These are phyloP conservation scores for Ctenodactylus gundi DNA, from an alignment of 2,113 vertebrate genomes.

Conservation along the genomic window DNA sequence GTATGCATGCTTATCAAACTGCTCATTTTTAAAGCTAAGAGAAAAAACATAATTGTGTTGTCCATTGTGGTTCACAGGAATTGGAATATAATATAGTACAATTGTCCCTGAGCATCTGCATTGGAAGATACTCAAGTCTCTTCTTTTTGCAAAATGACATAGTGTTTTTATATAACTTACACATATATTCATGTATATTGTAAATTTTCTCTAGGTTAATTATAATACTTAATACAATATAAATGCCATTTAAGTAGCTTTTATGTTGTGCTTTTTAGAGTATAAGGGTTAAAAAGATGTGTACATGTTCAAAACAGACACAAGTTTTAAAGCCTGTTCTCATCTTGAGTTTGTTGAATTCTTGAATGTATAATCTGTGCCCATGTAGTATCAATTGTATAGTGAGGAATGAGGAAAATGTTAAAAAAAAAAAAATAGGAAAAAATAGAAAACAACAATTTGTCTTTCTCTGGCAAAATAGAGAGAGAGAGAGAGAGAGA, in stretches of 20 bases:
- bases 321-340: neutral
- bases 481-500: no score
- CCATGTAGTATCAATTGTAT: neutral
- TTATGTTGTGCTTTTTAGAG: neutral
- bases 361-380: neutral
- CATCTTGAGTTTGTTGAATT: neutral
- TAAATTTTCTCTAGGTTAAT: neutral
- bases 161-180: neutral
- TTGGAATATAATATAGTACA: neutral
- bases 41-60: neutral
- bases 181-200: neutral
- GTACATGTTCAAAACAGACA: neutral
- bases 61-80: neutral
- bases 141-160: neutral
- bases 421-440: slow-evolving; percentile 4
- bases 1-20: neutral
- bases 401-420: neutral
- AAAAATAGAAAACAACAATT: neutral
- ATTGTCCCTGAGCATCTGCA: neutral
- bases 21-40: neutral
- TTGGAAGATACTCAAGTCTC: neutral
- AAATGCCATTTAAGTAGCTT: neutral
- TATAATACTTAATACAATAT: neutral
- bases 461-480: neutral
- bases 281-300: neutral